Conservation (phyloP, 2,113 vertebrate genomes). For the Clupea harengus region DNA sequence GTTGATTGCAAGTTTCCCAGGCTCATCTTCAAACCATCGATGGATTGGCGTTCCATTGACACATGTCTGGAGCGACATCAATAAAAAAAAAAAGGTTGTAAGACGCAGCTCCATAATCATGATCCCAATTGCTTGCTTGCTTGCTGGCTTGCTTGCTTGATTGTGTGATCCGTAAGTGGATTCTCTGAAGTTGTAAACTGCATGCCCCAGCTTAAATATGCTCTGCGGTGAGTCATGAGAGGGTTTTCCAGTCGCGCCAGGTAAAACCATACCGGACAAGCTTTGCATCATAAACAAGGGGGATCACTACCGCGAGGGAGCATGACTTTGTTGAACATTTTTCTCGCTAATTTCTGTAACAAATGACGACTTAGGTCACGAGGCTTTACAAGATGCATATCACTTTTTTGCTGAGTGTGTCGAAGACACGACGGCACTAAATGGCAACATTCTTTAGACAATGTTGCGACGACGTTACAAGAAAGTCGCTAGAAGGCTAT, state of each 20-base stretch:
- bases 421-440: no score
- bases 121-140: not conserved
- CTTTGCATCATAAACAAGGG: not conserved
- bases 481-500: no score
- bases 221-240: slow-evolving; percentile 43
- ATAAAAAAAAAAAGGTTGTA: not conserved
- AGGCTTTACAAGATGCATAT: slow-evolving; percentile 11
- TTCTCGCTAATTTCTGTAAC: not conserved
- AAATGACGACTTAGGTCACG: not conserved
- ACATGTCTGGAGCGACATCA: not conserved
- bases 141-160: not conserved
- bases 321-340: no score
- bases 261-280: not conserved
- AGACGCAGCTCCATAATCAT: not conserved
- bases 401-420: no score
- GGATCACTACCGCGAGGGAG: not conserved
- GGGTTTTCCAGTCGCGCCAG: slow-evolving; percentile 55
- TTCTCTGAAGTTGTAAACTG: not conserved
- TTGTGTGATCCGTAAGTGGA: not conserved
- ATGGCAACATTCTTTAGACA: no score
- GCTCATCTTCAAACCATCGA: not conserved
- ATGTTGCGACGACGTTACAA: no score
- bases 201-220: not conserved
- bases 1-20: not conserved
- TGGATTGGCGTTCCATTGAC: not conserved